Conservation (phyloP, 2,797 vertebrate species). For the Neostethus bicornis region DNA sequence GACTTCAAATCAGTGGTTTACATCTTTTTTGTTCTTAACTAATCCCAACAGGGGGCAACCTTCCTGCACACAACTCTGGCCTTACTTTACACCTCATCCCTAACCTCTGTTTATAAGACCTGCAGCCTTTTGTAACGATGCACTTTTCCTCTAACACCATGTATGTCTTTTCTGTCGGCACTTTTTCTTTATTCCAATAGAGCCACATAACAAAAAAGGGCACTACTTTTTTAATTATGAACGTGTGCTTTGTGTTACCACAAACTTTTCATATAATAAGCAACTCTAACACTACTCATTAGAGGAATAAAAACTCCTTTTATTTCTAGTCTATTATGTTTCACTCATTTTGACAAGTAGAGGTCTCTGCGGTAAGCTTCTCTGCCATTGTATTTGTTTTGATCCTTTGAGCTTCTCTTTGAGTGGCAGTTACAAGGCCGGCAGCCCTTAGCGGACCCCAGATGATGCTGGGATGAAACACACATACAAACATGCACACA, state of each 20-base stretch:
- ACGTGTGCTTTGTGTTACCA: not conserved
- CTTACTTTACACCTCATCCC: conserved; percentile 10
- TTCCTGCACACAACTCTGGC: conserved; percentile 43
- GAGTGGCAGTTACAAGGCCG: conserved; percentile 62
- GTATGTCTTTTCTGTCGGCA: conserved; percentile 10
- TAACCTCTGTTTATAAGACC: conserved; percentile 9
- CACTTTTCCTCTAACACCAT: conserved; percentile 2
- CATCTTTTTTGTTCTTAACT: not conserved
- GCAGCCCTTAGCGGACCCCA: conserved; percentile 63
- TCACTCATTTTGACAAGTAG: conserved; percentile 59
- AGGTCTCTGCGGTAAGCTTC: conserved; percentile 49
- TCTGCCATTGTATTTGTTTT: conserved; percentile 41
- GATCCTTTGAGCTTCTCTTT: conserved; percentile 47
- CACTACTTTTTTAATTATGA: not conserved
- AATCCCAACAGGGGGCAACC: conserved; percentile 70
- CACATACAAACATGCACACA: conserved; percentile 24
- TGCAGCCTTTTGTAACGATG: conserved; percentile 10
- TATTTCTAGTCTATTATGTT: conserved; percentile 27
- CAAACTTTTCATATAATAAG: conserved; percentile 2
- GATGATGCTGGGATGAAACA: conserved; percentile 34
- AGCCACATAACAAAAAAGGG: not conserved
- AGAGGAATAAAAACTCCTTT: conserved; percentile 1
- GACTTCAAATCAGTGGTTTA: not conserved
- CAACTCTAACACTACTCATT: conserved; percentile 23
- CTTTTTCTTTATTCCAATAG: not conserved